These are phyloP conservation scores for Notarius quadriscutis DNA, from an alignment of 2,113 vertebrate genomes.

Conservation along the genomic window DNA sequence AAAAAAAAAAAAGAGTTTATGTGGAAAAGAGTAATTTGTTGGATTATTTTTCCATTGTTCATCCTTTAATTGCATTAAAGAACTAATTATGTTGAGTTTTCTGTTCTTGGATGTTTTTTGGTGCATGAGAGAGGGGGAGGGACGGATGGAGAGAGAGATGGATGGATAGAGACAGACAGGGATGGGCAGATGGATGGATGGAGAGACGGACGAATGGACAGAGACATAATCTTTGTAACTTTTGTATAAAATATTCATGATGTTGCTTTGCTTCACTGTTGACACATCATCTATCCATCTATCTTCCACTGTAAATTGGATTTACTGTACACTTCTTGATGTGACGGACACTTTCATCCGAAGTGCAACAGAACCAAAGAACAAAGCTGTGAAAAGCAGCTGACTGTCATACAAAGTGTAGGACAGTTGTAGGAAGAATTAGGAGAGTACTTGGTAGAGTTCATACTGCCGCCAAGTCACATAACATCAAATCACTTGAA, in stretches of 20 bases:
- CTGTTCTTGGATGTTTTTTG: neutral
- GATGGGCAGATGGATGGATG: too few species aligned
- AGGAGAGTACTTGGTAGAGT: too few species aligned
- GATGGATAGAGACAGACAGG: too few species aligned
- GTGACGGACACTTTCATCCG: neutral
- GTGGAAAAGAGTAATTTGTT: neutral
- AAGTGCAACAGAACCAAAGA: neutral
- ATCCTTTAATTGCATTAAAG: neutral
- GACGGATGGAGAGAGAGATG: too few species aligned
- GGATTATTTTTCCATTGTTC: neutral
- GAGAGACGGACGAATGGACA: too few species aligned
- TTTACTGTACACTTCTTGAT: neutral
- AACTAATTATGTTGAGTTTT: neutral
- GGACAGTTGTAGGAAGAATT: neutral
- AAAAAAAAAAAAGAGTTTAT: neutral
- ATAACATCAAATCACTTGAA: too few species aligned
- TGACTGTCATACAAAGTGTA: neutral
- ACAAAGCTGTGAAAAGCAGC: neutral
- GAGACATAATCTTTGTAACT: too few species aligned
- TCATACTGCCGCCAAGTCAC: too few species aligned
- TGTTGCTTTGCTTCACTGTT: neutral
- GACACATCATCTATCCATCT: too few species aligned
- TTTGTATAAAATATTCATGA: too few species aligned
- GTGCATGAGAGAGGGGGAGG: neutral
- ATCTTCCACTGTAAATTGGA: neutral